These are phyloP conservation scores for Acanthornis magna DNA, from an alignment of 2,797 vertebrate species.

Conservation along the genomic window DNA sequence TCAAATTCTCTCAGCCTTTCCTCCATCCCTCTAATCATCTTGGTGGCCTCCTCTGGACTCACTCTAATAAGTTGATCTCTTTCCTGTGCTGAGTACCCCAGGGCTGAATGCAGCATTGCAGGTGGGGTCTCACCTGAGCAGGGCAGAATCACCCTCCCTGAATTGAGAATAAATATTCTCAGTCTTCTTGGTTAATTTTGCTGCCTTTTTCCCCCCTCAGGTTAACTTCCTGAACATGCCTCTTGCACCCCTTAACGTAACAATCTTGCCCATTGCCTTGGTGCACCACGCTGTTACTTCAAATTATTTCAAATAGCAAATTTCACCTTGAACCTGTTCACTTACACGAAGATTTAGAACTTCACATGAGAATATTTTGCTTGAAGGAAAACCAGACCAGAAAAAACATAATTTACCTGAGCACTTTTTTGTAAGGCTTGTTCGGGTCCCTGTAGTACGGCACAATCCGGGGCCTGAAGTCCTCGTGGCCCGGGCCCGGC, in stretches of 20 bases:
- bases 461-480: slow-evolving; percentile 89
- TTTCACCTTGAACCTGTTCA: background rate
- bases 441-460: slow-evolving; percentile 91
- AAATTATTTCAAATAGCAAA: background rate
- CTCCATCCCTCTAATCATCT: background rate
- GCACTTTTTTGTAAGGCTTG: slow-evolving; percentile 92
- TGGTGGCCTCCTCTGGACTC: background rate
- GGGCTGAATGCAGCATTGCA: background rate
- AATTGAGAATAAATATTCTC: background rate
- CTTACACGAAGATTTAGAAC: rapidly evolving
- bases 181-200: rapidly evolving
- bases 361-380: rapidly evolving
- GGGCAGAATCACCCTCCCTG: background rate
- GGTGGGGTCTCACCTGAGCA: background rate
- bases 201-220: background rate
- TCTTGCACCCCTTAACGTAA: background rate
- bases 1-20: background rate
- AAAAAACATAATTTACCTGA: slow-evolving; percentile 78
- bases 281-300: rapidly evolving
- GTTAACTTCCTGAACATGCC: background rate
- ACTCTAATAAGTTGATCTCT: background rate
- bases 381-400: background rate
- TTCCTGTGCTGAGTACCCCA: background rate
- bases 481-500: slow-evolving; percentile 69
- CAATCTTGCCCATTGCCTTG: rapidly evolving